These are phyloP conservation scores for Argentina silus DNA, from an alignment of 2,797 vertebrate genomes.

Conservation along the genomic window DNA sequence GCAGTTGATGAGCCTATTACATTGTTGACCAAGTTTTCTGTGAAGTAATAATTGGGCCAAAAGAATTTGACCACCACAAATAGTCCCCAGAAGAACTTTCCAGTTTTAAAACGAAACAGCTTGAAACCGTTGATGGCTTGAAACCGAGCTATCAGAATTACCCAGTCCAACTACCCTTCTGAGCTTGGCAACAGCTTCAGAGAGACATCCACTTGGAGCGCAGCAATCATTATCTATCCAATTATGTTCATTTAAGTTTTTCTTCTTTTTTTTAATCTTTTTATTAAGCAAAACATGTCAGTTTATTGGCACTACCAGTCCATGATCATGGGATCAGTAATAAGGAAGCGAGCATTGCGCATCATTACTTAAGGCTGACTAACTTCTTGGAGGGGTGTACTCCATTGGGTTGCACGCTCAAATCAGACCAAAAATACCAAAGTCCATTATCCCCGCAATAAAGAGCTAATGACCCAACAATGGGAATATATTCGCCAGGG, in stretches of 20 bases:
- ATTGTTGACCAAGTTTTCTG: slow-evolving; percentile 20
- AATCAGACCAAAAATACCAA: slow-evolving; percentile 63
- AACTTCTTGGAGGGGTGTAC: slow-evolving; percentile 50
- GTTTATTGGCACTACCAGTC: slow-evolving; percentile 46
- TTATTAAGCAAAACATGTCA: slow-evolving; percentile 38
- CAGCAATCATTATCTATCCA: slow-evolving; percentile 20
- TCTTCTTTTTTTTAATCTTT: slow-evolving; percentile 21
- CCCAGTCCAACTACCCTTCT: not conserved
- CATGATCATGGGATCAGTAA: slow-evolving; percentile 41
- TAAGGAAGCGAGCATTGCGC: slow-evolving; percentile 21
- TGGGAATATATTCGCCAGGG: slow-evolving; percentile 70
- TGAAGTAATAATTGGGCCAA: slow-evolving; percentile 14
- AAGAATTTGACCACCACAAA: not conserved
- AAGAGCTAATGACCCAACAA: slow-evolving; percentile 78
- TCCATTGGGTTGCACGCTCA: slow-evolving; percentile 41
- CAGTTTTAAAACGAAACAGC: not conserved
- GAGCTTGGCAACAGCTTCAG: slow-evolving; percentile 2
- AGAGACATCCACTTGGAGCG: not conserved
- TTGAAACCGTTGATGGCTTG: not conserved
- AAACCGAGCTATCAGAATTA: not conserved
- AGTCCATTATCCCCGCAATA: slow-evolving; percentile 69
- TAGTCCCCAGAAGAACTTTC: not conserved
- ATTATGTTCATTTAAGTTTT: slow-evolving; percentile 11
- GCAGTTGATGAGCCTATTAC: slow-evolving; percentile 8
- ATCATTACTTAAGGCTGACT: slow-evolving; percentile 41